A percentile compares a stretch with the other conserved stretches of the same genome.
These are phyloP conservation scores for Liolophura sinensis DNA, from an alignment of 1,140 invertebrate genomes.

Conservation along the genomic window DNA sequence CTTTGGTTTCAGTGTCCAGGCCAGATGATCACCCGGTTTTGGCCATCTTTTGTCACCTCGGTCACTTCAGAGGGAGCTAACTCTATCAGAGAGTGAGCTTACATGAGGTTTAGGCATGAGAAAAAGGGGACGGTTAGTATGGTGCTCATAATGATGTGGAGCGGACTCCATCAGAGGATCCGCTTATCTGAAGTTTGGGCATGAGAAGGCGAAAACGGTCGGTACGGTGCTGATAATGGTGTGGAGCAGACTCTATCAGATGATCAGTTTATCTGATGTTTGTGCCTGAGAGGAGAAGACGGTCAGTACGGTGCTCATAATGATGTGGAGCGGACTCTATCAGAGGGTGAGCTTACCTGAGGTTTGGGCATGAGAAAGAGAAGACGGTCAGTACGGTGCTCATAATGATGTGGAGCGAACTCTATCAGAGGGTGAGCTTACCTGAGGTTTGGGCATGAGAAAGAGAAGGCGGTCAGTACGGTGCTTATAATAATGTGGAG, in stretches of 20 bases:
- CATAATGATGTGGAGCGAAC: slow-evolving; percentile 12
- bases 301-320: slow-evolving; percentile 71
- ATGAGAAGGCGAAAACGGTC: too few relatives aligned
- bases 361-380: slow-evolving; percentile 88
- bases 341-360: slow-evolving; percentile 67
- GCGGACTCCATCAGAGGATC: neutral
- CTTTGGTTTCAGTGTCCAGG: too few relatives aligned
- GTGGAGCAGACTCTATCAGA: neutral
- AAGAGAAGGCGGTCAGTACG: neutral
- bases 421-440: neutral
- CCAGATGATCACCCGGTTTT: too few relatives aligned
- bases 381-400: slow-evolving; percentile 76
- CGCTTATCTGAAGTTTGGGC: too few relatives aligned
- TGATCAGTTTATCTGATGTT: slow-evolving; percentile 74
- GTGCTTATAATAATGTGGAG: neutral
- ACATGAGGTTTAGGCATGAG: neutral
- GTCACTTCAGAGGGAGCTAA: too few relatives aligned
- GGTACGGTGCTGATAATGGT: neutral
- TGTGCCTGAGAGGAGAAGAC: slow-evolving; percentile 85
- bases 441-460: neutral
- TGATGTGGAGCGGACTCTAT: slow-evolving; percentile 41
- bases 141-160: neutral
- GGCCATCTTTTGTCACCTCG: too few relatives aligned
- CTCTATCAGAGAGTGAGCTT: neutral
- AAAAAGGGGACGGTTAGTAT: neutral